A percentile compares a stretch with the other conserved stretches of the same genome.
Conservation (phyloP, 2,888 invertebrate species). For the Lumbricus terrestris region DNA sequence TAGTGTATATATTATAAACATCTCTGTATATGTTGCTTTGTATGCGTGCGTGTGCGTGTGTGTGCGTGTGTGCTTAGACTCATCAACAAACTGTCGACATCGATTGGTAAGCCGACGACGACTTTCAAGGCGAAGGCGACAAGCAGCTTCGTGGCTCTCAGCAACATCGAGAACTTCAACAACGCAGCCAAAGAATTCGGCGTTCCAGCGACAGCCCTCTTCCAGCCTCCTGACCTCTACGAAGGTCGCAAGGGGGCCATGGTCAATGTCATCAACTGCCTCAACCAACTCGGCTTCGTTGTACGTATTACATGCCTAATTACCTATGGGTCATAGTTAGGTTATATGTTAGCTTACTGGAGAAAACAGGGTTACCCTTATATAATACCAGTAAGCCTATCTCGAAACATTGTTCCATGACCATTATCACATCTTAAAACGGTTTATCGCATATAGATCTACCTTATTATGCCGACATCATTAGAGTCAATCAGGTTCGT, state of each 20-base stretch:
- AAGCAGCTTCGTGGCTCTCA: slow-evolving; percentile 69
- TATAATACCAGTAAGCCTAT: too few relatives aligned
- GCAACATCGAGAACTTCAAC: slow-evolving; percentile 87
- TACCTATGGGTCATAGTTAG: too few relatives aligned
- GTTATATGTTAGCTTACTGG: too few relatives aligned
- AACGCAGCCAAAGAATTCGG: slow-evolving; percentile 92
- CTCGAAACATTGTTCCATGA: background rate
- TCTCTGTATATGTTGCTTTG: background rate
- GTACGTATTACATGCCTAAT: slow-evolving; percentile 42
- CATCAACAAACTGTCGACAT: slow-evolving; percentile 48
- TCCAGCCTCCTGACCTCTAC: slow-evolving; percentile 62
- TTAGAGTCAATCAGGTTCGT: too few relatives aligned
- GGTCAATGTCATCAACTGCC: slow-evolving; percentile 52
- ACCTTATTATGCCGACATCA: too few relatives aligned
- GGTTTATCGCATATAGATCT: too few relatives aligned
- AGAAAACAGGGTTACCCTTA: too few relatives aligned
- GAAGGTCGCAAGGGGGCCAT: slow-evolving; percentile 52
- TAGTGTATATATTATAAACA: background rate
- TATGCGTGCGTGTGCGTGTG: too few relatives aligned
- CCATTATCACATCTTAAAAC: background rate
- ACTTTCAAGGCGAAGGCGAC: slow-evolving; percentile 46
- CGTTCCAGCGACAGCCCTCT: slow-evolving; percentile 94
- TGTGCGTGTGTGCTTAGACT: slow-evolving; percentile 41
- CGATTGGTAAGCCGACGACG: slow-evolving; percentile 44
- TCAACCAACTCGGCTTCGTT: slow-evolving; percentile 52